Evolutionary conservation across 2,888 invertebrate species (phyloP), one percentile per base, ranked within the genome.

Genomic region (Ceraclea dissimilis): DNA sequence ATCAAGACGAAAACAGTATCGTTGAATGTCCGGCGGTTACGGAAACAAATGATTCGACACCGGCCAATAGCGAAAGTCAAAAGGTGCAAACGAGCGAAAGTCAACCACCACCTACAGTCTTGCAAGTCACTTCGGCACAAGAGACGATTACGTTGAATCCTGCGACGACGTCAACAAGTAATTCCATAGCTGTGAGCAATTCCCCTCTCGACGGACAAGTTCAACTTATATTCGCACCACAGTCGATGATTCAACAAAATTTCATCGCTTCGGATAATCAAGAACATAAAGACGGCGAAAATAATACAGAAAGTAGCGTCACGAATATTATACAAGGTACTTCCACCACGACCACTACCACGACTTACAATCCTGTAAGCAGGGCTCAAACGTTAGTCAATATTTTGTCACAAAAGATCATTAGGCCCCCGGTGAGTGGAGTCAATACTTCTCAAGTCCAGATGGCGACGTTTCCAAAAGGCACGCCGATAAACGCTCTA

Each of bases 351-450:
- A 51, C 56, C 6, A 33, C 54, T 5, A 56, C 48, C 33, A 20
- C 59, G 4, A 60, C 49, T 26, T 60, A 58, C 34, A 58, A 56
- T 43, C 50, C 59, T 2, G 54, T 58, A 6, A 62, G 56, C 21
- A 56, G 60, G 50, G 61, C 78, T 8, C 71, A 73, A 22, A 71
- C 79, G 17, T 66, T 80, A 47, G 79, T 77, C 2, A 79, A 79
- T 65, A 75, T 80, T 50, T 65, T 81, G 26, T 75, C 78, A 1
- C 78, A 79, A 63, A 80, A 79, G 65, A 68, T 72, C 19, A 68
- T 76, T 26, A 70, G 74, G 31, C 73, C 78, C 58, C 66, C 66
- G 4, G 56, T 64, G 16, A 63, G 65, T n/a, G 64, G 62, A 26
- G 54, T 65, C n/a, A 56, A 64, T 8, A 54, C 50, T 16, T 59